Percentiles rank a stretch among this genome's conserved stretches.
Conservation (phyloP, 64 coral and sea anemone species). For the Astreopora myriophthalma region DNA sequence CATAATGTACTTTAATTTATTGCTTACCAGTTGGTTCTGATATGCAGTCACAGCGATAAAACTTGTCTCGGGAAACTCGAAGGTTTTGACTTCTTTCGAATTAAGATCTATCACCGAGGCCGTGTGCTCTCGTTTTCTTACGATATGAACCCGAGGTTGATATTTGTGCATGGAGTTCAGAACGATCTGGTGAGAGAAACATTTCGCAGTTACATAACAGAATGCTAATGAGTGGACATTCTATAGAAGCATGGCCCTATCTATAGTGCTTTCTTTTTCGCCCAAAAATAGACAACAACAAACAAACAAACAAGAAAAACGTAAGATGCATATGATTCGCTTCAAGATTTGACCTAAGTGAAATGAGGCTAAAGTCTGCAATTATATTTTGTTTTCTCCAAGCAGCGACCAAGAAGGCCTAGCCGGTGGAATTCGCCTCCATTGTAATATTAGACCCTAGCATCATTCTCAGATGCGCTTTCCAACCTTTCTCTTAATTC, state of each 20-base stretch:
- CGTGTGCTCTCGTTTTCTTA: slow-evolving; percentile 89
- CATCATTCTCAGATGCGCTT: too few species aligned
- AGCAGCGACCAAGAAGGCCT: too few species aligned
- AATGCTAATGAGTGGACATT: too few species aligned
- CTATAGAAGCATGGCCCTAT: not conserved
- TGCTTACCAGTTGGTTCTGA: slow-evolving; percentile 97
- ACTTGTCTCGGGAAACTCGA: slow-evolving; percentile 86
- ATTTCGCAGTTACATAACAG: not conserved
- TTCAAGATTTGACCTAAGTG: too few species aligned
- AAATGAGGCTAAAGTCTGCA: too few species aligned
- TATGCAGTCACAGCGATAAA: slow-evolving; percentile 98
- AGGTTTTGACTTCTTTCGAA: slow-evolving; percentile 89
- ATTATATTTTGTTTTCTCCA: too few species aligned
- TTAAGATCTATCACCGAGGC: slow-evolving; percentile 94
- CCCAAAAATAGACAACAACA: not conserved
- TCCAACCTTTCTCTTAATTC: too few species aligned
- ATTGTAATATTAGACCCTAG: too few species aligned
- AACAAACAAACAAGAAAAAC: not conserved
- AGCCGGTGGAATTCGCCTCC: too few species aligned
- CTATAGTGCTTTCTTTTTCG: too few species aligned
- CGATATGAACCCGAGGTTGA: slow-evolving; percentile 90
- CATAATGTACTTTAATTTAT: not conserved
- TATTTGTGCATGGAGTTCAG: slow-evolving; percentile 99
- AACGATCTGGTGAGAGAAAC: slow-evolving; percentile 77
- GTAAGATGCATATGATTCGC: not conserved